Evolutionary conservation across 2,888 invertebrate genomes (phyloP), one percentile per base, ranked within the genome.

Genomic region (Cenopis cana): DNA sequence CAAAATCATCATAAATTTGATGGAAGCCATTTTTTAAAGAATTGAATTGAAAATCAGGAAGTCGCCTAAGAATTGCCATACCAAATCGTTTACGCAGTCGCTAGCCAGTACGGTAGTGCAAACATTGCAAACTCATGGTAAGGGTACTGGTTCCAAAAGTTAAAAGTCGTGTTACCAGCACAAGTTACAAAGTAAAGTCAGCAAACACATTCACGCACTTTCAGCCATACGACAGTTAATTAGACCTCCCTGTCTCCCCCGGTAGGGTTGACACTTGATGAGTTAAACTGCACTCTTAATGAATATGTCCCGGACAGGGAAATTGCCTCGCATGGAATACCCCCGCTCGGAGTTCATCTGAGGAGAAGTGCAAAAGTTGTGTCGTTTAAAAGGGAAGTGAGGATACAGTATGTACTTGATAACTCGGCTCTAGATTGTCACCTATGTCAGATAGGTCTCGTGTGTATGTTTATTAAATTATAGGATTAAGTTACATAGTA

Each of bases 231-330:
- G 62, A 56, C 64, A 64, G 62, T 69, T 69, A 69, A 69, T 64
- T 64, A 69, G 57, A 50, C 24, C 20, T 20, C 14, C 36, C 5
- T 41, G 66, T 64, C 64, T 64, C 17, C 12, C 64, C 55, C 17
- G 55, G 46, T 61, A 50, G 56, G 52, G 64, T 56, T 57, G 62
- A 65, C 69, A 65, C 69, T 57, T 65, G 64, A 52, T 18, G 69
- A 64, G 69, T 65, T 69, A 65, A 68, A 69, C 64, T 69, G 69
- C 69, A 59, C 69, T 69, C 57, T 64, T 64, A 69, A 69, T 69
- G 69, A 69, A 52, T 57, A 65, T 36, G 41, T 36, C 64, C 56
- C 68, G 68, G 62, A 41, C 64, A 57, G 50, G 14, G 46, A 67
- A 38, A 68, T 68, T 68, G 68, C 68, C 38, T 55, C 24, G 33